Percentiles rank a stretch among this genome's conserved stretches.
phyloP scores from a whole-genome alignment of 2,797 vertebrate genomes.

The Luscinia luscinia region DNA sequence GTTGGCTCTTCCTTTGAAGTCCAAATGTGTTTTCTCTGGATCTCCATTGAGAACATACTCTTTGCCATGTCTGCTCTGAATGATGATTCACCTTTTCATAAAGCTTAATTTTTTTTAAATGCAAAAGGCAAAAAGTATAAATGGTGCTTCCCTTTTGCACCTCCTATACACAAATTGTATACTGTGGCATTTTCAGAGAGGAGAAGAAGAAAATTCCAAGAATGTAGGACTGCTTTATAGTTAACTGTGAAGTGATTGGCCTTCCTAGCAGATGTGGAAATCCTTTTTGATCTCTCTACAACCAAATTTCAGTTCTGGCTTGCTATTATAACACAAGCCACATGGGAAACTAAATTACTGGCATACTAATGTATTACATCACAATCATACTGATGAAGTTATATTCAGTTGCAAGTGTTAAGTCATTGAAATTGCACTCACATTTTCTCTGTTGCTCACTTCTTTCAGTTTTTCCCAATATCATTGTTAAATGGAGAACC shows the following conservation, averaged over 20 bases:
- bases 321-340: not conserved
- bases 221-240: not conserved
- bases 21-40: slow-evolving; percentile 9
- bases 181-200: not conserved
- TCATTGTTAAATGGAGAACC: not conserved
- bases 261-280: not conserved
- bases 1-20: slow-evolving; percentile 5
- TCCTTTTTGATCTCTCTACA: slow-evolving; percentile 2
- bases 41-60: not conserved
- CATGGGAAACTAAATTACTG: not conserved
- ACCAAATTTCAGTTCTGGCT: not conserved
- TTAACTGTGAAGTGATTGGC: not conserved
- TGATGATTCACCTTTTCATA: not conserved
- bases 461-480: not conserved
- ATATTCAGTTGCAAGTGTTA: not conserved
- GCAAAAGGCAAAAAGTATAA: not conserved
- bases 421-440: not conserved
- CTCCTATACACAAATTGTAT: not conserved
- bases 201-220: not conserved
- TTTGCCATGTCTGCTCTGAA: not conserved
- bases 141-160: not conserved
- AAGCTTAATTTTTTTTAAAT: not conserved
- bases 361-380: not conserved
- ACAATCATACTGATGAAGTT: not conserved
- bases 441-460: not conserved